Conservation (phyloP, 2,797 vertebrate genomes). For the Macropodus opercularis region DNA sequence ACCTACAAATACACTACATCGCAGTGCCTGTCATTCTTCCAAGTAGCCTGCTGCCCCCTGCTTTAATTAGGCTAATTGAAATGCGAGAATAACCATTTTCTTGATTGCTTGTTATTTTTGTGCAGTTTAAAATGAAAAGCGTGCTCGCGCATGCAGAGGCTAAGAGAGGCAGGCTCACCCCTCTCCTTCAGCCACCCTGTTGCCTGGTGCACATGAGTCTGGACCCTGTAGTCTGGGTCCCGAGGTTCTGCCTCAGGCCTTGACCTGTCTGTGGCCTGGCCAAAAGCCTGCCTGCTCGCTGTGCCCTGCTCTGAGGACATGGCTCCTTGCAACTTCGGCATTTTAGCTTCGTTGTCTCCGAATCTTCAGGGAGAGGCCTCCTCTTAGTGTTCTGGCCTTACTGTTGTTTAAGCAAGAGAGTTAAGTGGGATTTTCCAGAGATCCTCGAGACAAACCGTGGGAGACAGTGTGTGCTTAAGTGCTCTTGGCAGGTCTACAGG, state of each 20-base stretch:
- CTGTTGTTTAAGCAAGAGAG: conserved; percentile 46
- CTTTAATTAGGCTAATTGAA: conserved; percentile 83
- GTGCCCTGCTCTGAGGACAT: neutral
- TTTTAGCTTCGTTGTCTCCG: conserved; percentile 2
- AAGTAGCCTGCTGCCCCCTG: conserved; percentile 58
- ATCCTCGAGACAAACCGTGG: conserved; percentile 57
- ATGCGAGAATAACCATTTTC: conserved; percentile 78
- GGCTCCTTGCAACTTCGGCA: conserved; percentile 13
- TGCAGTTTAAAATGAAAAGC: conserved; percentile 64
- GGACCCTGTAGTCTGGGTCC: neutral
- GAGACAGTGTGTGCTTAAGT: conserved; percentile 49
- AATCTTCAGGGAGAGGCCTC: conserved; percentile 20
- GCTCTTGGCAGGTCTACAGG: conserved; percentile 57
- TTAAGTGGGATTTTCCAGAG: conserved; percentile 50
- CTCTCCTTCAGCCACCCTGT: conserved; percentile 35
- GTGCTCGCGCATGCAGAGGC: conserved; percentile 24
- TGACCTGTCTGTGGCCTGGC: neutral
- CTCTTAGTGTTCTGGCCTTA: conserved; percentile 1
- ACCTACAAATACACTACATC: conserved; percentile 27
- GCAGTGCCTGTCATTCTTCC: conserved; percentile 55
- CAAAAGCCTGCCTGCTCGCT: neutral
- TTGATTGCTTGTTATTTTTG: conserved; percentile 77
- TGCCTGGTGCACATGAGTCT: conserved; percentile 13
- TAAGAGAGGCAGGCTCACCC: conserved; percentile 1
- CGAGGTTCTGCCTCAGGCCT: neutral